Base-by-base conservation (phyloP, 2,888 invertebrate species). In the Erynnis tages region DNA sequence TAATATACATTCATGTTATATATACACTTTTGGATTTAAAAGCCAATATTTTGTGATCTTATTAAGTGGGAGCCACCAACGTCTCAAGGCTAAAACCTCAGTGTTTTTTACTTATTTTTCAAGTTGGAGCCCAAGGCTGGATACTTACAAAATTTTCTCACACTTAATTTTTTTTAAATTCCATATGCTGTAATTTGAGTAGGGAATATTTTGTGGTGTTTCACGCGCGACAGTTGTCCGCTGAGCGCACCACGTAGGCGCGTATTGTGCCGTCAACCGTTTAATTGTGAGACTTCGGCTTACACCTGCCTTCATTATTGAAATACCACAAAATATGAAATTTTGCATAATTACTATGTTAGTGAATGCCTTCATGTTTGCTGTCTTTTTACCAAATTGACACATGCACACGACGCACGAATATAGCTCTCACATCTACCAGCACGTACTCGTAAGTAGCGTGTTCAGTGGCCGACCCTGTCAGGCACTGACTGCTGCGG, bases 181-280 rank as follows among this genome's bases (percentile, higher is more conserved):
- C 21, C 30, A 14, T 38, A 30, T 38, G n/a, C 19, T 38, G 47
- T 40, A 48, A 48, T 32, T 40, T 48, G 40, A 48, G 40, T 5
- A 14, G 37, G 23, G n/a, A 48, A 48, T 30, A 23, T 35, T 23
- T 48, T 48, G 48, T 48, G 32, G 40, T 29, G 40, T 48, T 48
- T 48, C 40, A 48, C 19, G 37, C n/a, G 30, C 40, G 40, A 48
- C 48, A 48, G 48, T 48, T 48, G 48, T 30, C 13, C 37, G 21
- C 47, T 27, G 38, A 6, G 23, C n/a, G n/a, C n/a, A n/a, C n/a
- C n/a, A n/a, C n/a, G n/a, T n/a, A n/a, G n/a, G n/a, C 37, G 29
- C 29, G 21, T 14, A 10, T 47, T 29, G 29, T 19, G 47, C 47
- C 17, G 27, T 19, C 37, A 47, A 48, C 48, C 48, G 48, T 30